phyloP scores from a whole-genome alignment of 1,140 invertebrate genomes.

The Aphis gossypii region DNA sequence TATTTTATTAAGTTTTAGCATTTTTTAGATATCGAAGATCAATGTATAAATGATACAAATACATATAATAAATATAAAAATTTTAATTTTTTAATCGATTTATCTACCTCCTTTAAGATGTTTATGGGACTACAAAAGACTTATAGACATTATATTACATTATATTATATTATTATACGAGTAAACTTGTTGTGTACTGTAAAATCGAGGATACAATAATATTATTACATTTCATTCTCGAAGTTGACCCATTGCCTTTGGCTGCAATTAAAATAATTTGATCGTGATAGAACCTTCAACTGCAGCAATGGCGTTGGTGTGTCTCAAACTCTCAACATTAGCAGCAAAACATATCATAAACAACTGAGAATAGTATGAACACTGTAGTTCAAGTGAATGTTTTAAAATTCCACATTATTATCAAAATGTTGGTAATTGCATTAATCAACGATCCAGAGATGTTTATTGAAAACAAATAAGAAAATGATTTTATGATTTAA shows the following conservation, averaged over 20 bases:
- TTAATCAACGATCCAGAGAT: neutral
- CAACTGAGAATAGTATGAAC: neutral
- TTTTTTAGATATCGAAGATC: too few species aligned
- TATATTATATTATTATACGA: too few species aligned
- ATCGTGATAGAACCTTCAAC: neutral
- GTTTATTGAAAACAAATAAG: too few species aligned
- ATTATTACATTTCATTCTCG: neutral
- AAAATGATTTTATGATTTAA: neutral
- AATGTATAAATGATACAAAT: too few species aligned
- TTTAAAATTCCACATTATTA: neutral
- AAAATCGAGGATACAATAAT: neutral
- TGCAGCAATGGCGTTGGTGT: neutral
- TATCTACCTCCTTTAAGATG: neutral
- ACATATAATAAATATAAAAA: too few species aligned
- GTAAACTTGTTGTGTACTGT: too few species aligned
- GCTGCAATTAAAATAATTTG: neutral
- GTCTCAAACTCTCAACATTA: neutral
- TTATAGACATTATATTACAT: too few species aligned
- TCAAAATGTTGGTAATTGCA: neutral
- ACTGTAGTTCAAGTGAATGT: too few species aligned
- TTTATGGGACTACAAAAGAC: neutral
- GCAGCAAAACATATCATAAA: neutral
- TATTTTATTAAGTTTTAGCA: neutral
- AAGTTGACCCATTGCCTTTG: neutral
- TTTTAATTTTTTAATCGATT: too few species aligned